Evolutionary conservation across 2,888 invertebrate species (phyloP), one percentile per base, ranked within the genome.

Genomic region (Lasiommata megera): DNA sequence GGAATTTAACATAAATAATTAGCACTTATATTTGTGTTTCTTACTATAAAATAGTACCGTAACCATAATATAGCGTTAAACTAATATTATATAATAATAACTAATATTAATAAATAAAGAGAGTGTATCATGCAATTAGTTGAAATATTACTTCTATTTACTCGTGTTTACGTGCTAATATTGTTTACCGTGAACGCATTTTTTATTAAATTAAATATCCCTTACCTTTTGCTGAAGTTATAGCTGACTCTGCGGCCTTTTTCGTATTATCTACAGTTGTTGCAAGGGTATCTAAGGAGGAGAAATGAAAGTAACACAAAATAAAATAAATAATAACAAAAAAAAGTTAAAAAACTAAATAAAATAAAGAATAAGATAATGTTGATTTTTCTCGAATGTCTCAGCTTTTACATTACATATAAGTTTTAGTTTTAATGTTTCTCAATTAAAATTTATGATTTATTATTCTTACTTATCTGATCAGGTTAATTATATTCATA

Each of bases 231-330:
- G 88, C 79, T 58, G 85, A 72, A 63, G 80, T 84, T 48, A 79
- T 77, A n/a, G 91, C 90, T 14, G 86, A 74, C 62, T 88, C 88
- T 1, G 92, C 88, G 8, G 87, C 82, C 62, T 85, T 91, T 74
- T 86, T 90, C 58, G 91, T 84, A 64, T 82, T 88, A 67, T 88
- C 88, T 62, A 77, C 80, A 55, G 88, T 83, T 14, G 84, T 80
- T 34, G 85, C 77, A 60, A 88, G 56, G 62, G 88, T 86, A 72
- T 89, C 88, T 88, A 87, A 36, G 44, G 66, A 67, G 60, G 58
- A 31, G 58, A 64, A 66, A 63, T 12, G 28, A 61, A 60, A 51
- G 54, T 52, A 56, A 58, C 51, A 37, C 43, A 54, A 59, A n/a
- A 57, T 50, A 23, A 23, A 23, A 23, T 14, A 46, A 41, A 58